phyloP scores from a whole-genome alignment of 2,797 vertebrate genomes.

The Botia kubotai region DNA sequence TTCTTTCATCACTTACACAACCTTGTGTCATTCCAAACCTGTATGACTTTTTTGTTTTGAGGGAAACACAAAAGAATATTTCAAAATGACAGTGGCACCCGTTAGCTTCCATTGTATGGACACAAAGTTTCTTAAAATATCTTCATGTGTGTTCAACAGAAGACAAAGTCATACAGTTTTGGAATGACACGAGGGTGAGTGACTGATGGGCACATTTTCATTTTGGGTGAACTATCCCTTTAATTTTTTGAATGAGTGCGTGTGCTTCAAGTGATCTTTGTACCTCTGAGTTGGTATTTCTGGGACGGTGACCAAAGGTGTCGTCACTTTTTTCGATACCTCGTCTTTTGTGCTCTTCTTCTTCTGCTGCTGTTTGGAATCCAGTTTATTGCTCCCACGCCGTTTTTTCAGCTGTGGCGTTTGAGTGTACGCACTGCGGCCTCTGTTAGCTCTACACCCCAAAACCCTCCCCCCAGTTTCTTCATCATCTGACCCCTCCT shows the following conservation, averaged over 20 bases:
- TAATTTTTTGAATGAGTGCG: background rate
- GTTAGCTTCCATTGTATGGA: no score
- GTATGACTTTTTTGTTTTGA: background rate
- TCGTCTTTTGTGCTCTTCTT: slow-evolving; percentile 84
- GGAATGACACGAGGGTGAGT: background rate
- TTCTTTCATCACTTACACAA: background rate
- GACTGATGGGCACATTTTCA: background rate
- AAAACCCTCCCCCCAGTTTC: slow-evolving; percentile 62
- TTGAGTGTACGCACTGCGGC: slow-evolving; percentile 76
- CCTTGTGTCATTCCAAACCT: background rate
- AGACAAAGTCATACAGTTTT: background rate
- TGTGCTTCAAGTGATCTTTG: slow-evolving; percentile 34
- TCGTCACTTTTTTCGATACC: slow-evolving; percentile 59
- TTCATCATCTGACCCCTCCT: slow-evolving; percentile 72
- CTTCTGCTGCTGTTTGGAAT: slow-evolving; percentile 83
- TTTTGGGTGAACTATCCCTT: background rate
- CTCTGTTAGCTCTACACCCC: slow-evolving; percentile 73
- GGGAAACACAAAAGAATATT: no score
- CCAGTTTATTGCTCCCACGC: slow-evolving; percentile 82
- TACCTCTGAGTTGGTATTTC: slow-evolving; percentile 87
- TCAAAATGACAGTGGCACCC: background rate
- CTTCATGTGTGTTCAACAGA: background rate
- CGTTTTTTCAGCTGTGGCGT: slow-evolving; percentile 65
- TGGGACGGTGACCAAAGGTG: slow-evolving; percentile 79
- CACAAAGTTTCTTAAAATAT: background rate